These are phyloP conservation scores for Tapirus terrestris DNA, from an alignment of 2,113 vertebrate genomes.

Conservation along the genomic window DNA sequence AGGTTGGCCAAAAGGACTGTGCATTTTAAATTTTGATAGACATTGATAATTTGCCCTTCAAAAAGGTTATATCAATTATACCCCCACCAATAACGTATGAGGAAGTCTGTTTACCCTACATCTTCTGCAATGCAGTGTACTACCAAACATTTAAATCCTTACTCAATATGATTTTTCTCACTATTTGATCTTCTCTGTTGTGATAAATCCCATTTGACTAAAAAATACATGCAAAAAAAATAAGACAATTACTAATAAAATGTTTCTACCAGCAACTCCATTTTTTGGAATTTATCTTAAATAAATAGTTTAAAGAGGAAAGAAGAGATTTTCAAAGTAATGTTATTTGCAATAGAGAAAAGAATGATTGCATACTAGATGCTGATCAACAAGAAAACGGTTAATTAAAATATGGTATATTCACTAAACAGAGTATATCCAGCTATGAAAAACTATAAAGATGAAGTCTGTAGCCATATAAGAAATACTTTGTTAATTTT, in stretches of 20 bases:
- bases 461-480: neutral
- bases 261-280: constrained; percentile 18
- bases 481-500: neutral
- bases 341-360: neutral
- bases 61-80: neutral
- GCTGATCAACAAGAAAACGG: neutral
- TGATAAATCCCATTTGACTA: neutral
- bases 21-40: constrained; percentile 23
- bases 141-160: neutral
- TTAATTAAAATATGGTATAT: neutral
- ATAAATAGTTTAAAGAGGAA: constrained; percentile 2
- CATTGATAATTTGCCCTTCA: neutral
- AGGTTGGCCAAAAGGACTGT: neutral
- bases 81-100: neutral
- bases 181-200: constrained; percentile 22
- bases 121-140: neutral
- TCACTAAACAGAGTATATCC: neutral
- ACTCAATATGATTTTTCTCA: neutral
- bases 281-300: neutral
- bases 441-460: constrained; percentile 13
- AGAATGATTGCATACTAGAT: neutral
- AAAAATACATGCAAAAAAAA: neutral
- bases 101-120: neutral
- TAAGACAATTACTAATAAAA: constrained; percentile 37
- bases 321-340: neutral